These are phyloP conservation scores for Xanthorhoe designata DNA, from an alignment of 2,888 invertebrate species.

Conservation along the genomic window DNA sequence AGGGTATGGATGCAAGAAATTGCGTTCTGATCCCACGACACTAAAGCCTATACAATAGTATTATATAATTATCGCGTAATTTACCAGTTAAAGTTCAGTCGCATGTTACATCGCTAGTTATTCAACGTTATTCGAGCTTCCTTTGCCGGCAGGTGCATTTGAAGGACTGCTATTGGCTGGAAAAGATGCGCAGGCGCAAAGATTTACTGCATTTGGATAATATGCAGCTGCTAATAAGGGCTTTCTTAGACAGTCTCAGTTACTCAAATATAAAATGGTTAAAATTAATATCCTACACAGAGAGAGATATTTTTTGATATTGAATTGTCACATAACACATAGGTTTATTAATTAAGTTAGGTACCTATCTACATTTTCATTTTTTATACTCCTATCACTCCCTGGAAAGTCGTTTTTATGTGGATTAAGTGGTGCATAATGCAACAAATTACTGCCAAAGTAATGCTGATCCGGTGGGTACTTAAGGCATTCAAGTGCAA, in stretches of 20 bases:
- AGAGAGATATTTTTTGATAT: too few relatives aligned
- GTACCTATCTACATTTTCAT: too few relatives aligned
- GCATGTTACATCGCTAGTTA: conserved; percentile 45
- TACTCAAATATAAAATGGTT: too few relatives aligned
- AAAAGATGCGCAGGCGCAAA: conserved; percentile 66
- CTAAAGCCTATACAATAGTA: conserved; percentile 18
- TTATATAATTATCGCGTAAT: conserved; percentile 23
- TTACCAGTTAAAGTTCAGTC: conserved; percentile 41
- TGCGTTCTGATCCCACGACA: conserved; percentile 22
- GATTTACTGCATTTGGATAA: conserved; percentile 61
- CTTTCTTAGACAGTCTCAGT: conserved; percentile 12
- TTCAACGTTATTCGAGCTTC: conserved; percentile 67
- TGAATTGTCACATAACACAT: too few relatives aligned
- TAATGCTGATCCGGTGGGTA: too few relatives aligned
- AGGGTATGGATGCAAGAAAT: conserved; percentile 8
- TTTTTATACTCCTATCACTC: too few relatives aligned
- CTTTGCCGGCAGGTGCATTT: conserved; percentile 74
- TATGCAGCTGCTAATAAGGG: conserved; percentile 66
- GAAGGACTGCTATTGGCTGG: conserved; percentile 60
- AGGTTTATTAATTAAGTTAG: too few relatives aligned
- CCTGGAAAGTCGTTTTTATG: too few relatives aligned
- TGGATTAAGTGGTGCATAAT: too few relatives aligned
- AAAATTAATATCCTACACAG: too few relatives aligned
- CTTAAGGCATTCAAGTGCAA: too few relatives aligned
- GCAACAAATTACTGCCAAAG: too few relatives aligned